These are phyloP conservation scores for Eulemur mongoz DNA, from an alignment of 2,797 vertebrate species.

Conservation along the genomic window DNA sequence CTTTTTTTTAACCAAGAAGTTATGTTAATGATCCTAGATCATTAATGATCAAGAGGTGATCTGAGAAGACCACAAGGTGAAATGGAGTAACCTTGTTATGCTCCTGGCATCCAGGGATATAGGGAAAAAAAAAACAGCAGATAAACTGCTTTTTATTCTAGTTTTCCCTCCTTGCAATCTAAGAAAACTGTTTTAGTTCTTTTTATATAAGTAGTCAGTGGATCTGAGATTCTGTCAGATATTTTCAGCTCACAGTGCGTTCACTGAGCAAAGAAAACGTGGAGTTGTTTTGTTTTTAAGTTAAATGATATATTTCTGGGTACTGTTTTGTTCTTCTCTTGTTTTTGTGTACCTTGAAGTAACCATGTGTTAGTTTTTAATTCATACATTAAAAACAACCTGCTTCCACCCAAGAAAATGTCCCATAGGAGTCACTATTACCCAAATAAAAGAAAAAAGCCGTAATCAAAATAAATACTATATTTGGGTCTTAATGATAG, in stretches of 20 bases:
- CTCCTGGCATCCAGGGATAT: not conserved
- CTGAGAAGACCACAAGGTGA: not conserved
- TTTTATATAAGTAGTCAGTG: not conserved
- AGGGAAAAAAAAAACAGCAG: not conserved
- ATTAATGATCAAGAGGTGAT: not conserved
- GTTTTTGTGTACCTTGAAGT: slow-evolving; percentile 37
- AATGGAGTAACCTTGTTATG: not conserved
- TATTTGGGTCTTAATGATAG: not conserved
- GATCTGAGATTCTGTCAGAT: not conserved
- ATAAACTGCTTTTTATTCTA: not conserved
- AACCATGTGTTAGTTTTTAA: slow-evolving; percentile 32
- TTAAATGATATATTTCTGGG: not conserved
- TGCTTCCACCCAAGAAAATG: not conserved
- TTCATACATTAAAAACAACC: slow-evolving; percentile 2
- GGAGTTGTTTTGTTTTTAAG: not conserved
- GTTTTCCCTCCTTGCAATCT: not conserved
- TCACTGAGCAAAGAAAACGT: not conserved
- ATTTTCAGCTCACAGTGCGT: not conserved
- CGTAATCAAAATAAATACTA: not conserved
- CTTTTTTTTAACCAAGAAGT: not conserved
- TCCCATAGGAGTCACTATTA: not conserved
- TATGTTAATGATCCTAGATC: not conserved
- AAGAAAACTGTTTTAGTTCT: not conserved
- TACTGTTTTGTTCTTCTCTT: not conserved
- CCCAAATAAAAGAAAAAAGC: not conserved